Evolutionary conservation across 2,113 vertebrate species (phyloP).

Genomic region (Ramphastos sulfuratus): DNA sequence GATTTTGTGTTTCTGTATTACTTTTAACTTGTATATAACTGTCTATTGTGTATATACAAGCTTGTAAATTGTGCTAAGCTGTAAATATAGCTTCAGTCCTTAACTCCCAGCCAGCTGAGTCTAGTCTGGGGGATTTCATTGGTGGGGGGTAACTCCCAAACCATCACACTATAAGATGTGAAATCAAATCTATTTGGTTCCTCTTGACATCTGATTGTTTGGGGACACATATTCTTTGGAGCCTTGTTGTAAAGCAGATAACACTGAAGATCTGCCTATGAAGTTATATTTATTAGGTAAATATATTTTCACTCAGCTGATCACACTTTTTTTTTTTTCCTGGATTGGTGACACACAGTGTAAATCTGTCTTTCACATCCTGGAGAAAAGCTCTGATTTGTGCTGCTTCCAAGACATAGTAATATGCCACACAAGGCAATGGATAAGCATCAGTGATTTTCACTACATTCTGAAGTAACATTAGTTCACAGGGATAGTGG

Average conservation of each 20-base stretch:
- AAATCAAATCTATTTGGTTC: neutral
- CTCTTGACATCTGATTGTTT: neutral
- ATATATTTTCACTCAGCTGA: neutral
- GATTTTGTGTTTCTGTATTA: too few species aligned
- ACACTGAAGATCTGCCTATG: neutral
- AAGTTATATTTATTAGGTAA: neutral
- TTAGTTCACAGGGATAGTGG: neutral
- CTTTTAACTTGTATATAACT: too few species aligned
- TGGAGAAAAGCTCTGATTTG: neutral
- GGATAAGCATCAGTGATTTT: neutral
- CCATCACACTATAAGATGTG: neutral
- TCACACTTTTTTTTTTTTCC: neutral
- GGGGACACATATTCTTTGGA: neutral
- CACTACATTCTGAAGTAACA: neutral
- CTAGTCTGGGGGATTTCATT: too few species aligned
- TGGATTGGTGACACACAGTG: neutral
- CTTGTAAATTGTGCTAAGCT: too few species aligned
- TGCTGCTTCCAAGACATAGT: neutral
- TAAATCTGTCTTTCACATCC: neutral
- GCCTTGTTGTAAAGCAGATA: neutral
- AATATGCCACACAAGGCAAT: neutral
- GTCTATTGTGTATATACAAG: too few species aligned
- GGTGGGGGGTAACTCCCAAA: too few species aligned
- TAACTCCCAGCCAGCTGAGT: too few species aligned
- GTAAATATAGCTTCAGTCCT: too few species aligned